Evolutionary conservation across 2,888 invertebrate genomes (phyloP).

Genomic region (Invenusta paracnida): DNA sequence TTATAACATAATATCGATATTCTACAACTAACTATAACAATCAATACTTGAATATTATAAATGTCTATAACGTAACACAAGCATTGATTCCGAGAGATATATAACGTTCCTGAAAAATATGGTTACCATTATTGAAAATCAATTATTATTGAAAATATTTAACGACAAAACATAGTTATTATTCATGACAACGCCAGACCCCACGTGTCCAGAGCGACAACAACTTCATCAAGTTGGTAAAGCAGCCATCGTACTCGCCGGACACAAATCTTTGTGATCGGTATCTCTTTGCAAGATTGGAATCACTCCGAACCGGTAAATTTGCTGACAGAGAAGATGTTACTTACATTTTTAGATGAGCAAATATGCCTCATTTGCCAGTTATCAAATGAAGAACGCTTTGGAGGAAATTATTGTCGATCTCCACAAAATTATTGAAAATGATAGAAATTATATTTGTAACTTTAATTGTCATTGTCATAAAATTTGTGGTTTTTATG

Average conservation of each 20-base stretch:
- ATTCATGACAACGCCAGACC: neutral
- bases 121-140: neutral
- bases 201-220: neutral
- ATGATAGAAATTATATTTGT: neutral
- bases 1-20: too few species aligned
- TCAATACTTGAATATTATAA: too few species aligned
- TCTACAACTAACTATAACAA: too few species aligned
- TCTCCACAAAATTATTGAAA: neutral
- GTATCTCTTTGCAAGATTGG: slow-evolving; percentile 25
- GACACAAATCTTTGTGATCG: slow-evolving; percentile 25
- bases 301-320: slow-evolving; percentile 22
- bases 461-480: neutral
- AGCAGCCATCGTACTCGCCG: slow-evolving; percentile 21
- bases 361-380: neutral
- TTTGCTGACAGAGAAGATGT: slow-evolving; percentile 26
- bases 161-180: neutral
- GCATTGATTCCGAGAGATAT: neutral
- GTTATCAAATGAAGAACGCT: neutral
- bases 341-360: slow-evolving; percentile 22
- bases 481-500: neutral
- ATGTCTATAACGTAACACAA: neutral
- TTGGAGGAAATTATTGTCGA: neutral
- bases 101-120: neutral
- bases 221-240: slow-evolving; percentile 16
- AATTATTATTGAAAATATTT: neutral